phyloP scores from a whole-genome alignment of 2,113 vertebrate species.

The Myxocyprinus asiaticus region DNA sequence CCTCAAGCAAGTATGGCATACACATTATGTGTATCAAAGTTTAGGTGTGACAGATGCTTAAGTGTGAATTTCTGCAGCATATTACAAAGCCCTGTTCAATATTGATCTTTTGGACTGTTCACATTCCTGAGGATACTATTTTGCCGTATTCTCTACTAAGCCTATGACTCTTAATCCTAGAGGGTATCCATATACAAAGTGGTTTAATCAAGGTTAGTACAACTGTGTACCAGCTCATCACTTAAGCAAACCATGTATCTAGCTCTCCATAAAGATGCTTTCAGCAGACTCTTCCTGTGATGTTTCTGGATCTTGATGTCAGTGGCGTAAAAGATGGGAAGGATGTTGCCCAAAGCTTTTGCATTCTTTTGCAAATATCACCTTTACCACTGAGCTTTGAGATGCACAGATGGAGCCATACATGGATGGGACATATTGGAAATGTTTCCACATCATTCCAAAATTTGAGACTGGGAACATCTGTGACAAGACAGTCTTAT shows the following conservation, averaged over 20 bases:
- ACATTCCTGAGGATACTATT: neutral
- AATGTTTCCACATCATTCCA: neutral
- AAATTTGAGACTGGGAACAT: neutral
- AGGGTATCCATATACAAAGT: neutral
- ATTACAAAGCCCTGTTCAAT: neutral
- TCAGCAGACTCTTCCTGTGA: too few species aligned
- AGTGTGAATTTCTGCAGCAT: slow-evolving; percentile 1
- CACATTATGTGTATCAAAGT: neutral
- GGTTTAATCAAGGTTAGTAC: neutral
- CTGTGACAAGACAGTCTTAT: neutral
- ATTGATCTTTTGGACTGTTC: neutral
- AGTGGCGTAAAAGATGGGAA: too few species aligned
- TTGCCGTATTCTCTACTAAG: neutral
- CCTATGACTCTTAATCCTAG: neutral
- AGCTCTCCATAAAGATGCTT: too few species aligned
- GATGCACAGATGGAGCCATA: neutral
- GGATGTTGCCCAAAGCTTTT: too few species aligned
- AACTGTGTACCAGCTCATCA: too few species aligned
- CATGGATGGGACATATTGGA: neutral
- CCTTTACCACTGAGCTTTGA: too few species aligned
- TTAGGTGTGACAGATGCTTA: neutral
- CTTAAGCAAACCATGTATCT: too few species aligned
- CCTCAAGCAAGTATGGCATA: neutral
- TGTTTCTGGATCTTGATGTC: too few species aligned
- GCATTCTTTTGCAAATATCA: too few species aligned